phyloP scores from a whole-genome alignment of 2,797 vertebrate species.

The Aplochiton taeniatus region DNA sequence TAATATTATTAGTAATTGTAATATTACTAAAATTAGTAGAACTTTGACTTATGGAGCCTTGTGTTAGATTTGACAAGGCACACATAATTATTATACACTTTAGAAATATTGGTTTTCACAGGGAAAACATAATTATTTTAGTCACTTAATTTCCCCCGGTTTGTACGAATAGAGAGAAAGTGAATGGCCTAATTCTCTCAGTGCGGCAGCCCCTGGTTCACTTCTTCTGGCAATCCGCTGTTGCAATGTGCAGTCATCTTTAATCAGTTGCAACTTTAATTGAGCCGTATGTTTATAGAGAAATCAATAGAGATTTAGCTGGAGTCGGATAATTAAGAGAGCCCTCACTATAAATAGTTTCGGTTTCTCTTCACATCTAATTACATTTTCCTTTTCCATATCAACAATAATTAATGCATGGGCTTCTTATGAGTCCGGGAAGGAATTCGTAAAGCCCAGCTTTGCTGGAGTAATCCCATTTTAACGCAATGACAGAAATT shows the following conservation, averaged over 20 bases:
- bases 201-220: conserved; percentile 4
- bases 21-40: no score
- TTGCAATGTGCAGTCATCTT: conserved; percentile 59
- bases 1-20: no score
- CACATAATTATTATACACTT: conserved; percentile 8
- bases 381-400: conserved; percentile 66
- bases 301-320: conserved; percentile 78
- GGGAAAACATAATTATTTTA: conserved; percentile 13
- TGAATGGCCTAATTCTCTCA: conserved; percentile 33
- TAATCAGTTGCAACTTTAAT: conserved; percentile 78
- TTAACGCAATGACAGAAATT: conserved; percentile 25
- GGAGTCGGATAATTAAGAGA: conserved; percentile 70
- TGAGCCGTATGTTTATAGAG: conserved; percentile 77
- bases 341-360: conserved; percentile 72
- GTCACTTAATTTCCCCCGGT: conserved; percentile 16
- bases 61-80: neutral
- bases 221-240: conserved; percentile 24
- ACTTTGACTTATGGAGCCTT: neutral
- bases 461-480: conserved; percentile 33
- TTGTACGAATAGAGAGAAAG: conserved; percentile 14
- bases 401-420: conserved; percentile 65
- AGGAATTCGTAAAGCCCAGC: conserved; percentile 18
- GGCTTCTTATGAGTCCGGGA: conserved; percentile 30
- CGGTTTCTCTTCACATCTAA: conserved; percentile 58
- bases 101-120: conserved; percentile 28